These are phyloP conservation scores for Lithophane ornitopus DNA, from an alignment of 2,888 invertebrate genomes.

Conservation along the genomic window DNA sequence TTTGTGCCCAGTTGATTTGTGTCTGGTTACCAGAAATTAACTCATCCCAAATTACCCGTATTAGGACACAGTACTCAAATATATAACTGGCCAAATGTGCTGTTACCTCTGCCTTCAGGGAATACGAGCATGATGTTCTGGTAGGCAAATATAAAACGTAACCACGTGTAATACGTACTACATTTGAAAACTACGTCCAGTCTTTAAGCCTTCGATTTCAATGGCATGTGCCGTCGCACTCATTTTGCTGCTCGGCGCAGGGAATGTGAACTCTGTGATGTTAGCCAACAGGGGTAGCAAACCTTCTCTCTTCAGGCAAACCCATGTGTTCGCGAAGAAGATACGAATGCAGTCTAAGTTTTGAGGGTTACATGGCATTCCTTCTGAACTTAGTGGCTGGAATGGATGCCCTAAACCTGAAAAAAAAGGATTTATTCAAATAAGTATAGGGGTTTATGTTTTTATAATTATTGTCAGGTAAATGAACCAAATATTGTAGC, in stretches of 20 bases:
- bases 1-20: no score
- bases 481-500: no score
- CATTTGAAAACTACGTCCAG: background rate
- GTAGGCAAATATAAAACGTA: background rate
- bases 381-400: conserved; percentile 3
- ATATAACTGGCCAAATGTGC: no score
- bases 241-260: background rate
- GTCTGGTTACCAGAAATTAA: no score
- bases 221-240: background rate
- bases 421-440: background rate
- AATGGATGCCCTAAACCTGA: background rate
- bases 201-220: background rate
- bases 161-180: background rate
- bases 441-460: background rate
- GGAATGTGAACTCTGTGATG: conserved; percentile 1
- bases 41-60: no score
- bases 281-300: conserved; percentile 1
- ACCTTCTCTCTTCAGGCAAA: background rate
- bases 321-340: conserved; percentile 8
- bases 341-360: conserved; percentile 15
- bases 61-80: no score
- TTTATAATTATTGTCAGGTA: no score
- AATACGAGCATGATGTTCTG: background rate
- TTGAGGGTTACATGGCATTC: background rate
- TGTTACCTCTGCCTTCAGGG: background rate